Base-by-base conservation (phyloP, 2,888 invertebrate species). In the Mycogona germanica region DNA sequence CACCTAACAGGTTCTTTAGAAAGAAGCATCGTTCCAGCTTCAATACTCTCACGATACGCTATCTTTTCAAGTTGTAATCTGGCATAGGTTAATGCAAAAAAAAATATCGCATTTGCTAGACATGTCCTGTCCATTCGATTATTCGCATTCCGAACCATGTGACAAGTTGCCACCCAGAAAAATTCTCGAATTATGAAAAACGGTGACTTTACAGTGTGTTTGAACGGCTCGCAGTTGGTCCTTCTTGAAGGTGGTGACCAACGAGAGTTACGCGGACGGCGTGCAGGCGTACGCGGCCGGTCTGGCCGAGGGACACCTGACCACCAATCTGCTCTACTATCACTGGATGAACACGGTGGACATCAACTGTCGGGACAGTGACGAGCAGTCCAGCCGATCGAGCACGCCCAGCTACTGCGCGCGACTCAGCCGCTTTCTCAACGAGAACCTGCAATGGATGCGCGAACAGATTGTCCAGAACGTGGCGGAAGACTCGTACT, bases 211-310 rank as follows among this genome's bases (percentile, higher is more conserved):
- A 23, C 25, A 42, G 25, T 7, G 40, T 21, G n/a, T n/a, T 37
- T 37, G 5, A 25, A 26, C 25, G 4, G 9, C 25, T 59, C 61
- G 6, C 59, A 87, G 87, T 54, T 88, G 88, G 87, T 82, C 84
- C 17, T 77, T 79, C 60, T 72, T 89, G 55, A 86, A 87, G 72
- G 78, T 89, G 45, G 81, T 85, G 71, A 86, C 87, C 1, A 79
- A 81, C 60, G 73, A 76, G 25, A 74, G 75, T 3, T 84, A 80
- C 68, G 78, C 81, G 1, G 87, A 89, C 67, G 77, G 78, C 62
- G 77, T 83, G 40, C 91, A 91, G 72, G 87, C 88, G 0, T 87
- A 82, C 68, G 82, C 85, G 1, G 89, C 91, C 2, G 91, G 91
- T 3, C 75, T 85, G 40, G 75, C 85, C 0, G 91, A 92, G 69